phyloP scores from a whole-genome alignment of 1,140 invertebrate species.

The Neomicropteryx cornuta region DNA sequence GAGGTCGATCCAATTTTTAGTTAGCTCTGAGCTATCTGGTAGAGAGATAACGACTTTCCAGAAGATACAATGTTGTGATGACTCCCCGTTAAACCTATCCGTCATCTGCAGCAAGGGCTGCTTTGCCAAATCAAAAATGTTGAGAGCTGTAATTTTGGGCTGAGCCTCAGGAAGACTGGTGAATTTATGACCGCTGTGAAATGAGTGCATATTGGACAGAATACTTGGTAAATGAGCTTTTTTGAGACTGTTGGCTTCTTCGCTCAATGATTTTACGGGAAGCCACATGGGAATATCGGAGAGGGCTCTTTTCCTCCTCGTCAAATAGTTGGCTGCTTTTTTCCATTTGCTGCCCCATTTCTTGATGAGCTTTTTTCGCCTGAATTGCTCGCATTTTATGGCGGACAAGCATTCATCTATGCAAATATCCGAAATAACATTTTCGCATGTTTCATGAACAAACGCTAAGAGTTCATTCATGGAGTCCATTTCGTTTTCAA shows the following conservation, averaged over 20 bases:
- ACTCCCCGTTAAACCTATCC: slow-evolving; percentile 31
- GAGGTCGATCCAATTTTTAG: slow-evolving; percentile 24
- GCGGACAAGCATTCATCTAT: slow-evolving; percentile 33
- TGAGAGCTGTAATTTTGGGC: slow-evolving; percentile 26
- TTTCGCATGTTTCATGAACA: slow-evolving; percentile 31
- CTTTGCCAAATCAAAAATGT: slow-evolving; percentile 36
- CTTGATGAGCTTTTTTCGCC: slow-evolving; percentile 23
- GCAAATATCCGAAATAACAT: slow-evolving; percentile 35
- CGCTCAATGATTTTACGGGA: slow-evolving; percentile 31
- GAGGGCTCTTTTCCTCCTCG: slow-evolving; percentile 36
- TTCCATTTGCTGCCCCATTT: slow-evolving; percentile 29
- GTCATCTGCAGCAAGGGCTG: slow-evolving; percentile 33
- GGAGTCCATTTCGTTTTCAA: no score
- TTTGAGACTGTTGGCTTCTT: slow-evolving; percentile 40
- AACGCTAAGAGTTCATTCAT: slow-evolving; percentile 27
- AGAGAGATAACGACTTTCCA: slow-evolving; percentile 58
- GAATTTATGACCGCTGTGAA: slow-evolving; percentile 35
- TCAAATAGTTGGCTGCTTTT: slow-evolving; percentile 36
- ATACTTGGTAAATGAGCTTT: slow-evolving; percentile 36
- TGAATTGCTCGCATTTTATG: slow-evolving; percentile 35
- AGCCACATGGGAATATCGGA: slow-evolving; percentile 52
- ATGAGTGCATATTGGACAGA: slow-evolving; percentile 41
- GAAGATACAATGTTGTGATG: slow-evolving; percentile 42
- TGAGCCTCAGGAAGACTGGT: slow-evolving; percentile 25
- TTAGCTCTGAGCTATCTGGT: no score